Evolutionary conservation across 2,113 vertebrate species (phyloP).

Genomic region (Ovis canadensis): DNA sequence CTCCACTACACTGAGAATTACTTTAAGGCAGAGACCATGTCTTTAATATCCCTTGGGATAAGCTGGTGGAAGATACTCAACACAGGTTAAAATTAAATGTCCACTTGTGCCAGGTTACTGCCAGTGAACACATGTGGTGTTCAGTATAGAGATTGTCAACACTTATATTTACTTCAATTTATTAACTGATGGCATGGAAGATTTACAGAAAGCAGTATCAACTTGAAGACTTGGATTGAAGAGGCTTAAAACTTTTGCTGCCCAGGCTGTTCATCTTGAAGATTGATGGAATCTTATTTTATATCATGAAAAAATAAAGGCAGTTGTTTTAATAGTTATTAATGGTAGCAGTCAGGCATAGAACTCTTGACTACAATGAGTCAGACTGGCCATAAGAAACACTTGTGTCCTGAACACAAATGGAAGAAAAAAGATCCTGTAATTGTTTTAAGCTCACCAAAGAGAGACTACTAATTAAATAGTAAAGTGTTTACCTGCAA

Average conservation of each 20-base stretch:
- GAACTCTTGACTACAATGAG: conserved; percentile 71
- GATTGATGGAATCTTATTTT: conserved; percentile 77
- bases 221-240: conserved; percentile 61
- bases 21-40: neutral
- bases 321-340: conserved; percentile 80
- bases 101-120: neutral
- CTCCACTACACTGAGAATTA: neutral
- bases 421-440: neutral
- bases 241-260: conserved; percentile 65
- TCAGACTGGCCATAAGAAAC: conserved; percentile 58
- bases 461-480: conserved; percentile 70
- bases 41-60: neutral
- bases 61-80: neutral
- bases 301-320: conserved; percentile 65
- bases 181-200: conserved; percentile 56
- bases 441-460: conserved; percentile 37
- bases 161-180: neutral
- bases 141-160: conserved; percentile 42
- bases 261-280: conserved; percentile 65
- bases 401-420: conserved; percentile 8
- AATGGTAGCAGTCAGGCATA: conserved; percentile 75
- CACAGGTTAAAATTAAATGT: neutral
- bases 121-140: neutral
- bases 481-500: conserved; percentile 71
- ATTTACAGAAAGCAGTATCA: conserved; percentile 68